Evolutionary conservation across 2,113 vertebrate species (phyloP), one percentile per base, ranked within the genome.

Genomic region (Neodontobutis hainanensis): DNA sequence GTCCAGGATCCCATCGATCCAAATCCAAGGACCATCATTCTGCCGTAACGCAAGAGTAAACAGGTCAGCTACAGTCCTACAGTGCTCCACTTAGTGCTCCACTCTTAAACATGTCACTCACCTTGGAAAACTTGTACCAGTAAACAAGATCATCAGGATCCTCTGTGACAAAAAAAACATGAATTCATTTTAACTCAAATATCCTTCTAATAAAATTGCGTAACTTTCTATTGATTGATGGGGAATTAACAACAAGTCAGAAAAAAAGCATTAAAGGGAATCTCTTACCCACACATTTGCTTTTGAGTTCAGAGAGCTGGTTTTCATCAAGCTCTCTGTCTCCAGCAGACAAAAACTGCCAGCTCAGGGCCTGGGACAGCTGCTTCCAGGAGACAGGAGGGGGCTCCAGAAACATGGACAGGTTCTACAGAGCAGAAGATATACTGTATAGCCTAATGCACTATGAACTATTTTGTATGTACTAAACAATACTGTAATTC

Each of bases 1-100:
- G 51, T 98, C 94, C 77, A 99, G 89, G 71, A 98, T 96, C 46
- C 94, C 95, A 50, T 97, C 93, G 0, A 99, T 94, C 97, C 97
- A 99, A 46, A 94, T 84, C 97, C 97, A 99, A 75, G 92, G 93
- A 52, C 91, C 71, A 12, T 95, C 94, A 71, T 92, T 91, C 95
- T 98, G 88, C 16, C 10, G 9, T 1, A 53, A 36, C 49, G 35
- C 27, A 16, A 32, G 1, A 11, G 1, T 14, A 67, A 5, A 59
- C 47, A 50, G 43, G n/a, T 19, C 11, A 5, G 0, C 11, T 2
- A 11, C 36, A 36, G 7, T 44, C 38, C 1, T 6, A 15, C 15
- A 61, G n/a, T n/a, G n/a, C n/a, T n/a, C 11, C 11, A 6, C n/a
- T 27, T 19, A 19, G 0, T 6, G 3, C 14, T 14, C 10, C 12